Evolutionary conservation across 2,113 vertebrate genomes (phyloP).

Genomic region (Anarhynchus alexandrinus): DNA sequence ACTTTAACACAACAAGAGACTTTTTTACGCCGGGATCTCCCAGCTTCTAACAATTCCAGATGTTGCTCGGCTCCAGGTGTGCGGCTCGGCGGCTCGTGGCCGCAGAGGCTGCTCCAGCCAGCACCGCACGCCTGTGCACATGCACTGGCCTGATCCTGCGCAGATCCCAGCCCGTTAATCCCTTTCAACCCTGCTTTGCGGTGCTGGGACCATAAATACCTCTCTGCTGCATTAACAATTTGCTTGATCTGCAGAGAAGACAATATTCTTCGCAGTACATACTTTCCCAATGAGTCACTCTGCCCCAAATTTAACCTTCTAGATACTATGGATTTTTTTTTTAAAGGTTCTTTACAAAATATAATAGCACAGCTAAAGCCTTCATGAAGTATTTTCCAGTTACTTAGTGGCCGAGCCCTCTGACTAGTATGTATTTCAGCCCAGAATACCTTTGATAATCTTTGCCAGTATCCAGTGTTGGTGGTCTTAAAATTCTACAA

Average conservation of each 20-base stretch:
- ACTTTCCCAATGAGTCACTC: conserved; percentile 36
- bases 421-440: conserved; percentile 38
- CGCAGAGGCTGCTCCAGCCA: background rate
- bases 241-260: background rate
- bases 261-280: background rate
- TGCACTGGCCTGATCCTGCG: accelerated
- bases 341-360: background rate
- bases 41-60: background rate
- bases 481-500: conserved; percentile 61
- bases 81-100: background rate
- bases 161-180: background rate
- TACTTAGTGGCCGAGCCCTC: conserved; percentile 22
- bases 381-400: conserved; percentile 47
- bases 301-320: conserved; percentile 32
- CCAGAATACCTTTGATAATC: conserved; percentile 44
- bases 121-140: background rate
- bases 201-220: background rate
- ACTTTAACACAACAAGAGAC: accelerated
- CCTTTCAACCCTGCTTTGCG: background rate
- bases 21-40: background rate
- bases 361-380: background rate
- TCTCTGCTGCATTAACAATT: background rate
- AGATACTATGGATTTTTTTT: background rate
- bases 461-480: conserved; percentile 56
- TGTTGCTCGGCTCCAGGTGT: background rate